Percentiles rank a stretch among this genome's conserved stretches.
Conservation (phyloP, 92 coral and sea anemone genomes). For the Scolanthus callimorphus region DNA sequence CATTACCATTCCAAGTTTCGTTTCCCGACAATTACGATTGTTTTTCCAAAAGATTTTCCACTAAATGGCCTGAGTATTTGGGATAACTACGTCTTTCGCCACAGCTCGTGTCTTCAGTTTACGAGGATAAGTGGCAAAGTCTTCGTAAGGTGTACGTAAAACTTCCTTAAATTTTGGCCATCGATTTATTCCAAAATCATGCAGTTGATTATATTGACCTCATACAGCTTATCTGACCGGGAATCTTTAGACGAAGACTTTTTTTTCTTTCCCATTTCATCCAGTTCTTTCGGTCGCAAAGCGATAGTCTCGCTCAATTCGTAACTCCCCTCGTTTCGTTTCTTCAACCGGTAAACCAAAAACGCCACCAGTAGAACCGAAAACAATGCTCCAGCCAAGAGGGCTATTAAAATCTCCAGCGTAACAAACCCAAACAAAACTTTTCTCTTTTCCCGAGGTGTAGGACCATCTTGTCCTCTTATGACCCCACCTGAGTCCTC, state of each 20-base stretch:
- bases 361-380: slow-evolving; percentile 66
- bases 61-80: not conserved
- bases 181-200: too few species aligned
- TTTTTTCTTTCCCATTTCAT: slow-evolving; percentile 57
- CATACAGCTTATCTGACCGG: too few species aligned
- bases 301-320: slow-evolving; percentile 70
- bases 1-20: not conserved
- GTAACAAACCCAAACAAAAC: slow-evolving; percentile 75
- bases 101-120: too few species aligned
- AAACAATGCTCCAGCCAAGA: slow-evolving; percentile 78
- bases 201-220: too few species aligned
- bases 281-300: slow-evolving; percentile 48
- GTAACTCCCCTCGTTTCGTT: slow-evolving; percentile 82
- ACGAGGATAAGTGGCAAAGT: too few species aligned
- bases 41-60: not conserved
- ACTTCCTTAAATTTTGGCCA: too few species aligned
- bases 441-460: slow-evolving; percentile 7
- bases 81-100: not conserved
- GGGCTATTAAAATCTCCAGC: slow-evolving; percentile 73
- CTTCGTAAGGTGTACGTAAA: too few species aligned
- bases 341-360: slow-evolving; percentile 75
- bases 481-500: not conserved
- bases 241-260: slow-evolving; percentile 64
- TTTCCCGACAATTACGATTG: not conserved
- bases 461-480: slow-evolving; percentile 6